phyloP scores from a whole-genome alignment of 2,113 vertebrate species.

The Cricetomys ansorgei region DNA sequence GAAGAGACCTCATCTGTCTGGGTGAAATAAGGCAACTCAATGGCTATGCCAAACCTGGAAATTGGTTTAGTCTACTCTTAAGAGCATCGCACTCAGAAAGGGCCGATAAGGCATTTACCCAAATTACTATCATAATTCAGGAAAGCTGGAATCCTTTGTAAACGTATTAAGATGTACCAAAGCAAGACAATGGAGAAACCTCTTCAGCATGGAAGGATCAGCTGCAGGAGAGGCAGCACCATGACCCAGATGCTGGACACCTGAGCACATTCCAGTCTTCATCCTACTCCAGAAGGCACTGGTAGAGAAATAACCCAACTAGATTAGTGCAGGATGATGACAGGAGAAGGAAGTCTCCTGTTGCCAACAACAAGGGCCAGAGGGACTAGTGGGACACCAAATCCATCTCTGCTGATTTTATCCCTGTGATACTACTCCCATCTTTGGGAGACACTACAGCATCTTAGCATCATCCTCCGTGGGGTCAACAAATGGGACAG shows the following conservation, averaged over 20 bases:
- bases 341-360: not conserved
- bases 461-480: accelerated
- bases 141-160: constrained; percentile 53
- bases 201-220: not conserved
- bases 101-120: constrained; percentile 68
- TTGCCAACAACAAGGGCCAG: not conserved
- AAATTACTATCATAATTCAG: constrained; percentile 80
- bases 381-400: not conserved
- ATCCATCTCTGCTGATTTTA: not conserved
- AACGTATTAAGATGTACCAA: constrained; percentile 53
- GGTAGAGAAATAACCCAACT: not conserved
- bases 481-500: too few relatives aligned
- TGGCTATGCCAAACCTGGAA: constrained; percentile 63
- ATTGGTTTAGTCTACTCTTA: constrained; percentile 70
- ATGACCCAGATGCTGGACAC: not conserved
- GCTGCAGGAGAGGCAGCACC: not conserved
- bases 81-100: constrained; percentile 71
- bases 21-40: constrained; percentile 70
- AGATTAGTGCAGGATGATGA: not conserved
- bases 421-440: not conserved
- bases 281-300: not conserved
- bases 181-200: constrained; percentile 25
- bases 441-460: not conserved
- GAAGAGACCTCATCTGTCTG: constrained; percentile 56
- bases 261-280: not conserved